Evolutionary conservation across 2,113 vertebrate species (phyloP), one percentile per base, ranked within the genome.

Genomic region (Sinocyclocheilus grahami): DNA sequence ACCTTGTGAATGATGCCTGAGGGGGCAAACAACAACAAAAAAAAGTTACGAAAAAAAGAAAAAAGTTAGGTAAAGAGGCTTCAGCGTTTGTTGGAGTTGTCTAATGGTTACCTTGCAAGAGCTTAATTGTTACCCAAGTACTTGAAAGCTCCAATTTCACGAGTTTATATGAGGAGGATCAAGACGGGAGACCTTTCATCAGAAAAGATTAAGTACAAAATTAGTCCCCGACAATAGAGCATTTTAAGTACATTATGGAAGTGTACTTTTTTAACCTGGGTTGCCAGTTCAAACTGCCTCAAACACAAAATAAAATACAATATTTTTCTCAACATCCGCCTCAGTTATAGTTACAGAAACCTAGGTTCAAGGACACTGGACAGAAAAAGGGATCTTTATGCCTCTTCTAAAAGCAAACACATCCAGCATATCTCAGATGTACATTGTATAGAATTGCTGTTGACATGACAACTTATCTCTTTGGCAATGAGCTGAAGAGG

Each of bases 391-490:
- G 33, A 48, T 76, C 24, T 42, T 42, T 87, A 75, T 55, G 63
- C 33, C 62, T 86, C 79, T 78, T 78, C 69, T 90, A 53, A 87
- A 77, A 90, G 83, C 80, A 94, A 93, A 91, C 89, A 85, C 71
- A 91, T 89, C 90, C 79, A 88, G 92, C 91, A 86, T 87, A 82
- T 87, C 87, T 91, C 86, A 81, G 90, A 79, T 88, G 89, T 58
- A 53, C 87, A 71, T 77, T 88, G 87, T 90, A 92, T 90, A 92
- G 46, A 91, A 67, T 90, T 89, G 82, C 77, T 82, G 87, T 89
- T 91, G 91, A 94, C 90, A 90, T 83, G 92, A 93, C 91, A 89
- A 91, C 93, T 95, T 93, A 93, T 90, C 92, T 93, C 91, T 46
- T 83, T 90, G 91, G 93, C 93, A 93, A 87, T 93, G 89, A 83